Percentiles rank a stretch among this genome's conserved stretches.
These are phyloP conservation scores for Acyrthosiphon pisum DNA, from an alignment of 1,140 invertebrate genomes.

Conservation along the genomic window DNA sequence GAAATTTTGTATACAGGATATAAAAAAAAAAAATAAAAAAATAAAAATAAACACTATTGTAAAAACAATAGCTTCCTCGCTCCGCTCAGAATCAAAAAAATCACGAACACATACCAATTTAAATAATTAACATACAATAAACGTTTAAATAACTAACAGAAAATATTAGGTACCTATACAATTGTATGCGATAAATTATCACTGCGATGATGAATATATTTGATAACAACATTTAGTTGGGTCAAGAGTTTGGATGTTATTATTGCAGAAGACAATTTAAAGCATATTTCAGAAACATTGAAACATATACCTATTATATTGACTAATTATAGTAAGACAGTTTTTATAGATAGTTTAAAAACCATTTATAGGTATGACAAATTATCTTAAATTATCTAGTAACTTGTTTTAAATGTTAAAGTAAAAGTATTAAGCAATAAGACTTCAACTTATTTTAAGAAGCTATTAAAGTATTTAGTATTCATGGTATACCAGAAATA, in stretches of 20 bases:
- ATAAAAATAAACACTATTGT: too few relatives aligned
- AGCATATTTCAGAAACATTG: not conserved
- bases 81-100: too few relatives aligned
- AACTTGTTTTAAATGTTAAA: not conserved
- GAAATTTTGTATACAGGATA: too few relatives aligned
- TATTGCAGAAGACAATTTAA: not conserved
- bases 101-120: not conserved
- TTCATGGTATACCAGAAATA: not conserved
- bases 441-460: not conserved
- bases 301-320: not conserved
- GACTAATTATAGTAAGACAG: not conserved
- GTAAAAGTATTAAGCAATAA: not conserved
- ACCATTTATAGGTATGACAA: not conserved
- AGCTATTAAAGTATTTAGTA: not conserved
- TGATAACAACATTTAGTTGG: not conserved
- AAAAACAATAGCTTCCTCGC: too few relatives aligned
- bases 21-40: too few relatives aligned
- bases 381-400: not conserved
- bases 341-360: not conserved
- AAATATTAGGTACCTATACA: too few relatives aligned
- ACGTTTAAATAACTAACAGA: too few relatives aligned
- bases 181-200: too few relatives aligned
- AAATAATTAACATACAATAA: too few relatives aligned
- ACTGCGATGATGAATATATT: too few relatives aligned
- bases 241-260: not conserved